Conservation (phyloP, 2,113 vertebrate species). For the Chaetura pelagica region DNA sequence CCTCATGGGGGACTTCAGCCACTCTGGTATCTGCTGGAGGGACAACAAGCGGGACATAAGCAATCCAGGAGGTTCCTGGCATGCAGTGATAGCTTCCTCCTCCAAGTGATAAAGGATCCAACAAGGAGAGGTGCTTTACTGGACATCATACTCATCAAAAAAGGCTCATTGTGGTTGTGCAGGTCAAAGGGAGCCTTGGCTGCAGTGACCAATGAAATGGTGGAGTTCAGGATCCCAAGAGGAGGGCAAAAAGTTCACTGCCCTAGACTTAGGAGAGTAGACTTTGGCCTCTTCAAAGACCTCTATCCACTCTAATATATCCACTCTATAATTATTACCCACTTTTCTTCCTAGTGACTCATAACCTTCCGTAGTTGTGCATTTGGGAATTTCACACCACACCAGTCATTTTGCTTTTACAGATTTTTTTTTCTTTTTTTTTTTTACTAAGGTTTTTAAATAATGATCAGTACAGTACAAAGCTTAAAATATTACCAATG, state of each 20-base stretch:
- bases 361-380: neutral
- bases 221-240: too few species aligned
- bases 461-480: constrained; percentile 59
- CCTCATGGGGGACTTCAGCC: neutral
- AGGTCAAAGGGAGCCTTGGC: too few species aligned
- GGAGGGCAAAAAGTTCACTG: neutral
- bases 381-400: constrained; percentile 34
- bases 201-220: too few species aligned
- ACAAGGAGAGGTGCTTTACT: neutral
- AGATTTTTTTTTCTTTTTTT: neutral
- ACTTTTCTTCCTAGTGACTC: neutral
- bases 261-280: neutral
- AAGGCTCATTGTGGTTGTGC: rapidly evolving
- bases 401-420: neutral
- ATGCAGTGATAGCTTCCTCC: too few species aligned
- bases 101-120: too few species aligned
- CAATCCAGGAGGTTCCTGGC: too few species aligned
- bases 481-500: constrained; percentile 47
- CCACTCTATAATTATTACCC: neutral
- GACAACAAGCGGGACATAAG: too few species aligned
- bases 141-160: neutral
- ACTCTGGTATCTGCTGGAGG: too few species aligned
- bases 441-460: constrained; percentile 12
- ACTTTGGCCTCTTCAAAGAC: neutral
- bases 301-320: neutral